Evolutionary conservation across 2,113 vertebrate species (phyloP).

Genomic region (Gila orcuttii): DNA sequence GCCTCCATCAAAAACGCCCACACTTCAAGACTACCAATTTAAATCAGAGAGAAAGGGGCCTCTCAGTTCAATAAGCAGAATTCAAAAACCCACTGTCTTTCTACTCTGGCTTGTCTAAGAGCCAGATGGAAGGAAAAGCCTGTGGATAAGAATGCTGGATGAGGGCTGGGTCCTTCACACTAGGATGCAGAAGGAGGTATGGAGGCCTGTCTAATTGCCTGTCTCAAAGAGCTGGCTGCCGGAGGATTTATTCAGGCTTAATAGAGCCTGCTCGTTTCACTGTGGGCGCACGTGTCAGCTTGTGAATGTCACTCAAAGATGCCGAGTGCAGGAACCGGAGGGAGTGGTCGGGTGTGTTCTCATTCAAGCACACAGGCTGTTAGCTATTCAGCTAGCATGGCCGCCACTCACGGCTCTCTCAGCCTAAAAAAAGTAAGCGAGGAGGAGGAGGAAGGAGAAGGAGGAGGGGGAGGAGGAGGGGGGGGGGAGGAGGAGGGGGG

Average conservation of each 20-base stretch:
- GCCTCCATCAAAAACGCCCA: slow-evolving; percentile 31
- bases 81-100: slow-evolving; percentile 44
- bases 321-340: slow-evolving; percentile 36
- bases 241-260: slow-evolving; percentile 59
- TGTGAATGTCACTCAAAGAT: slow-evolving; percentile 50
- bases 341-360: slow-evolving; percentile 42
- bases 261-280: slow-evolving; percentile 46
- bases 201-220: slow-evolving; percentile 56
- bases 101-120: slow-evolving; percentile 39
- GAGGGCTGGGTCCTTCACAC: slow-evolving; percentile 38
- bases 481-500: slow-evolving; percentile 16
- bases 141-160: slow-evolving; percentile 47
- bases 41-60: slow-evolving; percentile 45
- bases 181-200: slow-evolving; percentile 43
- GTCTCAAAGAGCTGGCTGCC: slow-evolving; percentile 51
- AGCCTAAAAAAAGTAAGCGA: background rate
- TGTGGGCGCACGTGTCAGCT: slow-evolving; percentile 51
- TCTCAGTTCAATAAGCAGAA: slow-evolving; percentile 45
- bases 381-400: slow-evolving; percentile 29
- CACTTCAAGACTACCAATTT: slow-evolving; percentile 37
- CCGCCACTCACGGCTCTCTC: background rate
- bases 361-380: slow-evolving; percentile 30
- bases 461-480: too few relatives aligned
- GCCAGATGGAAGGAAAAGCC: slow-evolving; percentile 49
- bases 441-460: background rate